A percentile compares a stretch with the other conserved stretches of the same genome.
phyloP scores from a whole-genome alignment of 2,888 invertebrate species.

The Tipula vernalis region DNA sequence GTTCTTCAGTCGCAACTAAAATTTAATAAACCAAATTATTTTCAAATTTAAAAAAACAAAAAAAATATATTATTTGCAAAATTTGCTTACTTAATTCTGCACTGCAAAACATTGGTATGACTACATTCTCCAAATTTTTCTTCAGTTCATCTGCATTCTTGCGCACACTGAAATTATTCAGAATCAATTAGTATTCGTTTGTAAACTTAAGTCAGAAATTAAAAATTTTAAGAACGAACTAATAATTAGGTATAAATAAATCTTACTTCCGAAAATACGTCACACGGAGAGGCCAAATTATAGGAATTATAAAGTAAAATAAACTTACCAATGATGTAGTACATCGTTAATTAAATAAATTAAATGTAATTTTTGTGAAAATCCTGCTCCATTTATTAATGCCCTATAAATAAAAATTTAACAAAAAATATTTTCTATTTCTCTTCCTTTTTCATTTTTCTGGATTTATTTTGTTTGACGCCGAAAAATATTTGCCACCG shows the following conservation, averaged over 20 bases:
- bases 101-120: constrained; percentile 96
- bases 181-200: not conserved
- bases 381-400: constrained; percentile 53
- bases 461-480: not conserved
- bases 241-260: constrained; percentile 11
- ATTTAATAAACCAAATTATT: constrained; percentile 5
- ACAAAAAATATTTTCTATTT: constrained; percentile 6
- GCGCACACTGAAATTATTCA: constrained; percentile 59
- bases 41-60: not conserved
- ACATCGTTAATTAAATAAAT: constrained; percentile 99
- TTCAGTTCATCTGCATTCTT: constrained; percentile 91
- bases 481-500: not conserved
- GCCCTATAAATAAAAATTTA: constrained; percentile 39
- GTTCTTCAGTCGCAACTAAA: constrained; percentile 69
- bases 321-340: constrained; percentile 87
- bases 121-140: constrained; percentile 85
- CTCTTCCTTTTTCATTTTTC: not conserved
- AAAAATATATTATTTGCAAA: constrained; percentile 12
- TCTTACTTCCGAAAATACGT: not conserved
- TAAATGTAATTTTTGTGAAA: constrained; percentile 89
- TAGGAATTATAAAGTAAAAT: not conserved
- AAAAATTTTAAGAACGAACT: constrained; percentile 13
- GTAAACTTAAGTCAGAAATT: constrained; percentile 9
- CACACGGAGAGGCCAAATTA: not conserved
- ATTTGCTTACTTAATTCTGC: constrained; percentile 58